Conservation (phyloP, 2,888 invertebrate species). For the Aleiodes leptofemur region DNA sequence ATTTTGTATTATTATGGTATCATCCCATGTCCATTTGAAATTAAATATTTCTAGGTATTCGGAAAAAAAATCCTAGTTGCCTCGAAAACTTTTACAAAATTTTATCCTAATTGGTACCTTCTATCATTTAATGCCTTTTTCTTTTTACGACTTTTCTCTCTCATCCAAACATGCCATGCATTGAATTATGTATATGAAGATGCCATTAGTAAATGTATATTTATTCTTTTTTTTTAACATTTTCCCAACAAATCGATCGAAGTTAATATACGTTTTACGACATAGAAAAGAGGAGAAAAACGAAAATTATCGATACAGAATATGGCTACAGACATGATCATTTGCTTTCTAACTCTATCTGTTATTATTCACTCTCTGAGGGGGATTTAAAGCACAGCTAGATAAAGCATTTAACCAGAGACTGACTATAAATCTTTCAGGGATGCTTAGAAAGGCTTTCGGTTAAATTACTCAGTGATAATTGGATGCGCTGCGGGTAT, state of each 20-base stretch:
- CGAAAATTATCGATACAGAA: background rate
- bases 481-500: constrained; percentile 36
- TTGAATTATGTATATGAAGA: constrained; percentile 9
- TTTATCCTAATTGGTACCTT: constrained; percentile 1
- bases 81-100: background rate
- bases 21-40: background rate
- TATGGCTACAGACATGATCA: background rate
- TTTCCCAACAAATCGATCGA: background rate
- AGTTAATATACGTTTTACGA: constrained; percentile 16
- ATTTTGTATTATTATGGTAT: constrained; percentile 1
- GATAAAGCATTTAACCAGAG: constrained; percentile 32
- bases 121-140: background rate
- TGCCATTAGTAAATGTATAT: background rate
- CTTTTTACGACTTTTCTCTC: background rate
- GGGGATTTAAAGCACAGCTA: constrained; percentile 9
- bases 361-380: constrained; percentile 28
- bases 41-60: background rate
- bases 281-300: background rate
- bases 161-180: background rate
- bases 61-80: background rate
- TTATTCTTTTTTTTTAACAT: background rate
- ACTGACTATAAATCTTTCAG: constrained; percentile 24
- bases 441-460: constrained; percentile 32
- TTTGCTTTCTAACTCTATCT: constrained; percentile 30
- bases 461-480: constrained; percentile 32